Conservation (phyloP, 1,140 invertebrate genomes). For the Mya arenaria region DNA sequence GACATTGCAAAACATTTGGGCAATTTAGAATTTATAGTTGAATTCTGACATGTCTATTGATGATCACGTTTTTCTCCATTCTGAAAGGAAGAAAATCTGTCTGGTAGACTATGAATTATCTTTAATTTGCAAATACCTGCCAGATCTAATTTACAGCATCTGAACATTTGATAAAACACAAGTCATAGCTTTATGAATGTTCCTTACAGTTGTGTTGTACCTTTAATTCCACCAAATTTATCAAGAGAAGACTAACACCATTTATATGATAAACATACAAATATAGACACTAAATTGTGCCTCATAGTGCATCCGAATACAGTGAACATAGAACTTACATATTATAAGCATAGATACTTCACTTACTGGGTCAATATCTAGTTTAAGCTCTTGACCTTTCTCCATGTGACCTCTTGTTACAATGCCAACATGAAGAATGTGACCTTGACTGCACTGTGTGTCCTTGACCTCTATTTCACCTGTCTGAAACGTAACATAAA, state of each 20-base stretch:
- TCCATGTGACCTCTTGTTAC: conserved; percentile 80
- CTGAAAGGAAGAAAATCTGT: too few species aligned
- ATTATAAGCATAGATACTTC: neutral
- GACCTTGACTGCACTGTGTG: conserved; percentile 86
- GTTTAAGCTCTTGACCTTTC: conserved; percentile 79
- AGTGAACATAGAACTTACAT: neutral
- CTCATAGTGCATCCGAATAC: neutral
- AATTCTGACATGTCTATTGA: too few species aligned
- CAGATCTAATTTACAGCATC: too few species aligned
- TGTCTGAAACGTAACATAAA: too few species aligned
- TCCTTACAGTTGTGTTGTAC: neutral
- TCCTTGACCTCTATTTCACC: conserved; percentile 84
- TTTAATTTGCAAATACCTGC: too few species aligned
- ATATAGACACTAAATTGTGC: neutral
- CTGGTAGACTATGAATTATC: too few species aligned
- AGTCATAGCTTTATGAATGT: neutral
- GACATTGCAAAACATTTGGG: too few species aligned
- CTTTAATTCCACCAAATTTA: neutral
- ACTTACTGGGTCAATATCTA: conserved; percentile 84
- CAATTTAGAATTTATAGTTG: too few species aligned
- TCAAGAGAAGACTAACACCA: neutral
- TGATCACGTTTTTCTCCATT: too few species aligned
- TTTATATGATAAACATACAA: neutral
- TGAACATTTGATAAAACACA: too few species aligned
- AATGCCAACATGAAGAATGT: conserved; percentile 88